Evolutionary conservation across 2,113 vertebrate genomes (phyloP), one percentile per base, ranked within the genome.

Genomic region (Speoplatyrhinus poulsoni): DNA sequence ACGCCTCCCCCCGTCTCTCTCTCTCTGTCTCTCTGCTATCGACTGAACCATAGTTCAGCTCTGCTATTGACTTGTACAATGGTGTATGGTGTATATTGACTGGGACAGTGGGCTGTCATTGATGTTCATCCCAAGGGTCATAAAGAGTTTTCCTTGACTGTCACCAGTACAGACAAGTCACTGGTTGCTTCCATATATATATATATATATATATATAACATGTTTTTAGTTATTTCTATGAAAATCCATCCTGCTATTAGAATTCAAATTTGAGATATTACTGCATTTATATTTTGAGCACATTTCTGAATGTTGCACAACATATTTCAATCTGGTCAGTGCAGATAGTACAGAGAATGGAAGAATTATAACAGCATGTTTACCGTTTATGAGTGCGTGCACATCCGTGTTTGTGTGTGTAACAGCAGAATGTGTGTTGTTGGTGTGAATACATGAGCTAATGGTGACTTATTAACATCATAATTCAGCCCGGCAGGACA

Each of bases 391-490:
- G 19, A 10, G 54, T 59, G 49, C 0, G 63, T 48, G 64, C 6
- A 1, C 13, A 17, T 6, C 9, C 53, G 50, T 70, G 46, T 56
- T 48, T 65, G 73, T 67, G 61, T 72, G 55, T 56, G 58, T 69
- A 67, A 80, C 26, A 26, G 26, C 26, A 26, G 81, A 77, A 79
- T 46, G 52, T 15, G 84, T 83, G 70, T 58, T 26, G 26, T 26
- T 26, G 26, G 73, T 74, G 84, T 72, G 82, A 70, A 87, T 76
- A 75, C 7, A 46, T 49, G 64, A 86, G 81, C 82, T 86, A 89
- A 87, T 88, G 76, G 86, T 88, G 89, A 90, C 88, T 90, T 90
- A 89, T 90, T 89, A 88, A 88, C 86, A 78, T 88, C 89, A 91
- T 91, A 87, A 91, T 89, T 89, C 88, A 88, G 84, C 82, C 53